phyloP scores from a whole-genome alignment of 2,888 invertebrate genomes.

The Phyto melanocephala region DNA sequence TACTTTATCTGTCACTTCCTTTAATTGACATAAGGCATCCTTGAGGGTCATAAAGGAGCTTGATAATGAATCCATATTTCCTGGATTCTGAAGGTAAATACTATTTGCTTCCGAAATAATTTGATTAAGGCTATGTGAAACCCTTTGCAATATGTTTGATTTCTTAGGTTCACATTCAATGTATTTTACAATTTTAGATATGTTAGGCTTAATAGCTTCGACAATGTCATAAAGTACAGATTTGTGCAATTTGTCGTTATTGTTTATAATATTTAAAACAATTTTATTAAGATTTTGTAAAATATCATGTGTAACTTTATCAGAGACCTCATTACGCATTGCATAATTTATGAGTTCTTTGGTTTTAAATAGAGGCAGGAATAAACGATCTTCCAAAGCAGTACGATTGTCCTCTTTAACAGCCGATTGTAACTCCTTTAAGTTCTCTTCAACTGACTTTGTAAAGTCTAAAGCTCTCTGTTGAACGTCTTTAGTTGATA shows the following conservation, averaged over 20 bases:
- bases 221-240: slow-evolving; percentile 68
- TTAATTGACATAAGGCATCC: neutral
- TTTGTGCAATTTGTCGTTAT: slow-evolving; percentile 67
- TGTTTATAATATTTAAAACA: slow-evolving; percentile 66
- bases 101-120: slow-evolving; percentile 30
- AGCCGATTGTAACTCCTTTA: slow-evolving; percentile 65
- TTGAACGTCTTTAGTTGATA: slow-evolving; percentile 31
- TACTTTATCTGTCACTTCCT: neutral
- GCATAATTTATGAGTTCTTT: slow-evolving; percentile 67
- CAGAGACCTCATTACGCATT: slow-evolving; percentile 42
- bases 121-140: slow-evolving; percentile 34
- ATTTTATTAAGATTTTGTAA: slow-evolving; percentile 61
- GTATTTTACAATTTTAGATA: slow-evolving; percentile 60
- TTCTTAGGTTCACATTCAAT: slow-evolving; percentile 51
- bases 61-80: slow-evolving; percentile 2
- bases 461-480: slow-evolving; percentile 57
- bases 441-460: slow-evolving; percentile 62
- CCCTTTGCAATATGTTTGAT: slow-evolving; percentile 36
- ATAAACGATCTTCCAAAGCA: slow-evolving; percentile 67
- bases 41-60: slow-evolving; percentile 16
- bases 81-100: slow-evolving; percentile 40
- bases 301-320: slow-evolving; percentile 28
- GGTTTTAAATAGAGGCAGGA: slow-evolving; percentile 69
- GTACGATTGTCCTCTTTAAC: slow-evolving; percentile 49
- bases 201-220: slow-evolving; percentile 65